Evolutionary conservation across 92 coral and sea anemone species (phyloP).

Genomic region (Micromussa lordhowensis): DNA sequence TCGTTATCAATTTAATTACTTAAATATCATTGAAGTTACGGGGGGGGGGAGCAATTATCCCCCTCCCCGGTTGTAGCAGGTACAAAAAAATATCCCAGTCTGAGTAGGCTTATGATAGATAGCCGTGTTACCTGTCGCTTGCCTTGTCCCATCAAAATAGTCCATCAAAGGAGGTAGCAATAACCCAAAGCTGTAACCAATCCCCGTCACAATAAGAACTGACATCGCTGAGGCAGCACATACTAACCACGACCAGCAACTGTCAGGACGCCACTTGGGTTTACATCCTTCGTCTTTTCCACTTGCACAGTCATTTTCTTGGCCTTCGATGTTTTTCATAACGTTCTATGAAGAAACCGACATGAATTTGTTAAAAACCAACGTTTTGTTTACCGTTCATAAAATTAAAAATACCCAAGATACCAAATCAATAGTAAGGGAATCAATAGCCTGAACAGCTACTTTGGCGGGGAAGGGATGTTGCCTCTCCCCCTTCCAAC

Average conservation of each 20-base stretch:
- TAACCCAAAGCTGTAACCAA: conserved; percentile 24
- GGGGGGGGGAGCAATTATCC: too few species aligned
- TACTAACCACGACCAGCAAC: conserved; percentile 45
- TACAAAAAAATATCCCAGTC: too few species aligned
- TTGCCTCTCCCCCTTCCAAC: too few species aligned
- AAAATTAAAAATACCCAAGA: too few species aligned
- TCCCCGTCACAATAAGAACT: conserved; percentile 11
- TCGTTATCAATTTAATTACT: too few species aligned
- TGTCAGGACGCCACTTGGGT: conserved; percentile 26
- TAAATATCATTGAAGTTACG: too few species aligned
- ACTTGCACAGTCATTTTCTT: not conserved
- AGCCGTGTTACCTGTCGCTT: conserved; percentile 6
- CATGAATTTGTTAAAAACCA: not conserved
- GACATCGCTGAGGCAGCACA: conserved; percentile 24
- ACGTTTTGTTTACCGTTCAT: too few species aligned
- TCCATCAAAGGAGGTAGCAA: conserved; percentile 34
- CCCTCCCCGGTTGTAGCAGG: too few species aligned
- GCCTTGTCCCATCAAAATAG: conserved; percentile 17
- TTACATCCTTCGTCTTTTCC: not conserved
- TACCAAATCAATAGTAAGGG: too few species aligned
- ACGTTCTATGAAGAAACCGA: not conserved
- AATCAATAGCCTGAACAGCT: too few species aligned
- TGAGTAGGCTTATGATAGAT: too few species aligned
- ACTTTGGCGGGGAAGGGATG: too few species aligned
- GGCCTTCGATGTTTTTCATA: not conserved